phyloP scores from a whole-genome alignment of 2,888 invertebrate species.

The Platycheirus rosarum region DNA sequence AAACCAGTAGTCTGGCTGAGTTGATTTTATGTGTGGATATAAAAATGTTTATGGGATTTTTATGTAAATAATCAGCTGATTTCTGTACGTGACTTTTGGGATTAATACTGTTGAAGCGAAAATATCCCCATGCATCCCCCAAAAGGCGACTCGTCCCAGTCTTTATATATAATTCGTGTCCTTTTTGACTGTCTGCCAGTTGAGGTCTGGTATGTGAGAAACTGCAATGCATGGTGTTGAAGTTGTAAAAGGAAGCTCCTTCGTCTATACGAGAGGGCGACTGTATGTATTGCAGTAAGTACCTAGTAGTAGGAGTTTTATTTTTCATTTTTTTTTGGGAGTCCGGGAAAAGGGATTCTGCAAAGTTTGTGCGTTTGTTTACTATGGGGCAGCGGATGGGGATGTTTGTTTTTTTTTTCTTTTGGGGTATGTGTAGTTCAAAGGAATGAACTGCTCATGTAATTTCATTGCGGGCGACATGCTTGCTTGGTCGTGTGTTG shows the following conservation, averaged over 20 bases:
- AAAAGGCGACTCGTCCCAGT: no score
- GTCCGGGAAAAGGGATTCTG: conserved; percentile 21
- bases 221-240: conserved; percentile 55
- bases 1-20: conserved; percentile 28
- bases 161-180: conserved; percentile 24
- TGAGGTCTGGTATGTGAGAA: conserved; percentile 47
- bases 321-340: conserved; percentile 8
- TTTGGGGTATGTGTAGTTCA: conserved; percentile 13
- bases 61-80: conserved; percentile 74
- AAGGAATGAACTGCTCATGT: conserved; percentile 43
- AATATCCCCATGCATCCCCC: not conserved
- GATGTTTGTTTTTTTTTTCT: conserved; percentile 24
- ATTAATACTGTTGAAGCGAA: conserved; percentile 38
- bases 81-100: conserved; percentile 69
- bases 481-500: conserved; percentile 53
- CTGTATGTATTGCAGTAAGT: conserved; percentile 21
- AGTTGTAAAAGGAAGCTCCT: conserved; percentile 33
- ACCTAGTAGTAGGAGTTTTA: conserved; percentile 20
- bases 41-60: conserved; percentile 70
- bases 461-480: conserved; percentile 53
- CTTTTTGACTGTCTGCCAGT: conserved; percentile 52
- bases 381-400: not conserved
- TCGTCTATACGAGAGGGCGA: not conserved
- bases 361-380: conserved; percentile 66
- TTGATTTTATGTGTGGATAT: conserved; percentile 60